phyloP scores from a whole-genome alignment of 2,888 invertebrate genomes.

The Thalpophila matura region DNA sequence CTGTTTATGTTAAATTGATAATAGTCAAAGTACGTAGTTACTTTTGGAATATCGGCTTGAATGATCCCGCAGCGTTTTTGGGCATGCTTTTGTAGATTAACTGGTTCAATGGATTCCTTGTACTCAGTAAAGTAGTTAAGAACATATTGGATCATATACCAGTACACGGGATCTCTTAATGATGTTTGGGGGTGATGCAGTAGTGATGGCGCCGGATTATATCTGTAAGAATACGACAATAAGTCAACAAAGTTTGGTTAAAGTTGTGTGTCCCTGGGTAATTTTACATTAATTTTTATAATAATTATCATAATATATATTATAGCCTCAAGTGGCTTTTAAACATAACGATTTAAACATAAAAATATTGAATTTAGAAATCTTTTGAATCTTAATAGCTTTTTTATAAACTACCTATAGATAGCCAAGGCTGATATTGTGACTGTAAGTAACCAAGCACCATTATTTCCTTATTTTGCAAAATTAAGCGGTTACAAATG shows the following conservation, averaged over 20 bases:
- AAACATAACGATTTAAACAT: too few species aligned
- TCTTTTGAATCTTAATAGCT: too few species aligned
- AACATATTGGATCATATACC: constrained; percentile 77
- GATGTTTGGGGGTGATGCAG: constrained; percentile 84
- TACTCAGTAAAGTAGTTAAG: constrained; percentile 80
- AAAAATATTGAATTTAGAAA: too few species aligned
- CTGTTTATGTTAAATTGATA: constrained; percentile 77
- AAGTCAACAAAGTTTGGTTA: not conserved
- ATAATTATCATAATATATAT: too few species aligned
- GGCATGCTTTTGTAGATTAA: constrained; percentile 74
- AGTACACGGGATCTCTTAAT: constrained; percentile 82
- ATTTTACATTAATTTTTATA: not conserved
- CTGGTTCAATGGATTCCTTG: constrained; percentile 73
- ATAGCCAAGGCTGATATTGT: too few species aligned
- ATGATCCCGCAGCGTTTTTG: constrained; percentile 73
- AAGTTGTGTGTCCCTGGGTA: not conserved
- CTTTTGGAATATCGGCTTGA: constrained; percentile 70
- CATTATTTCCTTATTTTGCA: too few species aligned
- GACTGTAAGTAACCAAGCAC: too few species aligned
- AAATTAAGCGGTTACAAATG: too few species aligned
- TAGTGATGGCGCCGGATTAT: constrained; percentile 83
- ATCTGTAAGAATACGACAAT: constrained; percentile 71
- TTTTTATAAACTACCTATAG: too few species aligned
- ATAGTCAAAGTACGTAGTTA: constrained; percentile 79
- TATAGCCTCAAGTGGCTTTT: too few species aligned